phyloP scores from a whole-genome alignment of 1,140 invertebrate genomes.

The Procambarus virginalis region DNA sequence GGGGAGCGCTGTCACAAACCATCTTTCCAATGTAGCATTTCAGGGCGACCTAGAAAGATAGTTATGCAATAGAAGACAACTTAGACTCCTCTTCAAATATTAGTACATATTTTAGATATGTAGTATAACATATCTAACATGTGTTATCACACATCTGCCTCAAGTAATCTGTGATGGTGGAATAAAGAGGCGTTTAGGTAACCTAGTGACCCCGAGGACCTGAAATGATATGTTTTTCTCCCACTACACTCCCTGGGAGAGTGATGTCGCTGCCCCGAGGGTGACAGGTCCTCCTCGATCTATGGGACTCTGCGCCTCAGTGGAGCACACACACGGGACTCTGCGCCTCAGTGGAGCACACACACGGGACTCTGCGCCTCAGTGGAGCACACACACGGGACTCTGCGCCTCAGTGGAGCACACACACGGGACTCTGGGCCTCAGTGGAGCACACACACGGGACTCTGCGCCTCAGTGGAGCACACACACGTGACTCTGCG shows the following conservation, averaged over 20 bases:
- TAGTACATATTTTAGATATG: too few species aligned
- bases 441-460: neutral
- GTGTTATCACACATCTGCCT: too few species aligned
- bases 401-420: neutral
- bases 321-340: too few species aligned
- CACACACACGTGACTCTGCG: constrained; percentile 3
- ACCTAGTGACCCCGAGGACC: neutral
- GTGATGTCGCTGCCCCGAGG: neutral
- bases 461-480: neutral
- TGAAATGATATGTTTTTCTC: neutral
- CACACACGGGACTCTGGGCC: constrained; percentile 5
- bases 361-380: neutral
- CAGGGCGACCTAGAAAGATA: too few species aligned
- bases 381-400: neutral
- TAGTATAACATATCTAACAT: too few species aligned
- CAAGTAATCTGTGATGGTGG: too few species aligned
- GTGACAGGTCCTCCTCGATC: neutral
- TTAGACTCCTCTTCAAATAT: too few species aligned
- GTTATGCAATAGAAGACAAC: too few species aligned
- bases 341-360: too few species aligned
- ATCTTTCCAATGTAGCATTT: too few species aligned
- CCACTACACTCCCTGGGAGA: neutral
- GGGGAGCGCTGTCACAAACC: too few species aligned
- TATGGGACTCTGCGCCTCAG: neutral
- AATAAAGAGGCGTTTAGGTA: too few species aligned